Evolutionary conservation across 1,140 invertebrate genomes (phyloP).

Genomic region (Melitaea cinxia): DNA sequence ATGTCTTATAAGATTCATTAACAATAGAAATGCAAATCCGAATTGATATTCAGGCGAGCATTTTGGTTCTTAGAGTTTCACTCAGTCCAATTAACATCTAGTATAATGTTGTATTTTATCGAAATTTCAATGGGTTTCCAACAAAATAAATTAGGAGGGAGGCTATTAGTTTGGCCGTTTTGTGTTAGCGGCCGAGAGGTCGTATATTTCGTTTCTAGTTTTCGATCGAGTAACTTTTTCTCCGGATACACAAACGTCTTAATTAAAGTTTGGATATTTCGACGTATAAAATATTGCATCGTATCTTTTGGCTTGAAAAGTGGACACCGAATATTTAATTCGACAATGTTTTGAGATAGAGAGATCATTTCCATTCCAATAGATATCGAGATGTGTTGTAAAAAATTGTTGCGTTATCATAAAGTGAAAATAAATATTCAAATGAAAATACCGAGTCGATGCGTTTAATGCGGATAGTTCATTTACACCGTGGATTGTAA

Average conservation of each 20-base stretch:
- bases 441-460: slow-evolving; percentile 29
- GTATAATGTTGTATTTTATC: slow-evolving; percentile 55
- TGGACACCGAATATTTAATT: slow-evolving; percentile 44
- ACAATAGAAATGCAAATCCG: slow-evolving; percentile 76
- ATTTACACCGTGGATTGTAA: slow-evolving; percentile 46
- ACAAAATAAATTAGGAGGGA: slow-evolving; percentile 63
- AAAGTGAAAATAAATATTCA: slow-evolving; percentile 36
- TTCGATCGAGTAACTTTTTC: slow-evolving; percentile 54
- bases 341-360: slow-evolving; percentile 34
- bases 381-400: slow-evolving; percentile 10
- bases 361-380: slow-evolving; percentile 11
- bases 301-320: slow-evolving; percentile 45
- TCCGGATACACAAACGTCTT: slow-evolving; percentile 61
- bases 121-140: slow-evolving; percentile 48
- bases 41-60: slow-evolving; percentile 57
- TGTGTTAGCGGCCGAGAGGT: slow-evolving; percentile 51
- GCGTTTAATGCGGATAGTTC: neutral
- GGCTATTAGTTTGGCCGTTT: slow-evolving; percentile 59
- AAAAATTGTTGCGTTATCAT: slow-evolving; percentile 28
- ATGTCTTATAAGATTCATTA: slow-evolving; percentile 62
- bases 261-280: slow-evolving; percentile 64
- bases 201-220: slow-evolving; percentile 63
- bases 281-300: slow-evolving; percentile 59
- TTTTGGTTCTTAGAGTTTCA: slow-evolving; percentile 56
- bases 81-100: slow-evolving; percentile 60